Evolutionary conservation across 2,797 vertebrate species (phyloP).

Genomic region (Eleutherodactylus coqui): DNA sequence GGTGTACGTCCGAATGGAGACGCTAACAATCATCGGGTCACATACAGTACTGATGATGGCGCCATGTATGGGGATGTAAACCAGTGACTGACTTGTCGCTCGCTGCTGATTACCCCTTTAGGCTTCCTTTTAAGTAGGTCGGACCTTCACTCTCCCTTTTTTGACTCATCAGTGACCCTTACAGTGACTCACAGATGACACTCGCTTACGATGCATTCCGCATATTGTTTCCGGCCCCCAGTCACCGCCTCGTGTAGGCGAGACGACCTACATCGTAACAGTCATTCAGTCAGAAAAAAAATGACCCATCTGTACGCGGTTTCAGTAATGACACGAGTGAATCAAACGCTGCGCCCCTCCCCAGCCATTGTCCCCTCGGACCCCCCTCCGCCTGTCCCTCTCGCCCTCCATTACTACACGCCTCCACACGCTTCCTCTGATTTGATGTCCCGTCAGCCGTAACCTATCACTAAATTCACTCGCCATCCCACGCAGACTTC

Average conservation of each 20-base stretch:
- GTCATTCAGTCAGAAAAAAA: neutral
- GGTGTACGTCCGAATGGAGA: too few relatives aligned
- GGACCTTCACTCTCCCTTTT: too few relatives aligned
- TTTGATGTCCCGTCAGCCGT: conserved; percentile 61
- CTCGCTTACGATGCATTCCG: too few relatives aligned
- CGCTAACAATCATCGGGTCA: too few relatives aligned
- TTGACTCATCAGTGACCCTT: too few relatives aligned
- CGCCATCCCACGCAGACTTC: conserved; percentile 61
- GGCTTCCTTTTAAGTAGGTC: too few relatives aligned
- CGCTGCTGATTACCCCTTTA: too few relatives aligned
- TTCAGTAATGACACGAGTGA: conserved; percentile 19
- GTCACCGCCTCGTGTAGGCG: neutral
- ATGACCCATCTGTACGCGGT: conserved; percentile 7
- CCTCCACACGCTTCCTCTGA: conserved; percentile 48
- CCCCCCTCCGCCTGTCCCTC: conserved; percentile 43
- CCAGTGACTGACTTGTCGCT: too few relatives aligned
- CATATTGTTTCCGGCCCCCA: neutral
- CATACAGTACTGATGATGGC: too few relatives aligned
- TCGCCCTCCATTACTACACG: neutral
- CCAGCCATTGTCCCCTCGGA: conserved; percentile 47
- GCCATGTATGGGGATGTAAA: too few relatives aligned
- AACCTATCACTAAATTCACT: conserved; percentile 63
- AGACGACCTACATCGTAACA: neutral
- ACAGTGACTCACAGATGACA: too few relatives aligned
- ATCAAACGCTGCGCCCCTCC: conserved; percentile 27